Base-by-base conservation (phyloP, 2,797 vertebrate species). In the Trachops cirrhosus region DNA sequence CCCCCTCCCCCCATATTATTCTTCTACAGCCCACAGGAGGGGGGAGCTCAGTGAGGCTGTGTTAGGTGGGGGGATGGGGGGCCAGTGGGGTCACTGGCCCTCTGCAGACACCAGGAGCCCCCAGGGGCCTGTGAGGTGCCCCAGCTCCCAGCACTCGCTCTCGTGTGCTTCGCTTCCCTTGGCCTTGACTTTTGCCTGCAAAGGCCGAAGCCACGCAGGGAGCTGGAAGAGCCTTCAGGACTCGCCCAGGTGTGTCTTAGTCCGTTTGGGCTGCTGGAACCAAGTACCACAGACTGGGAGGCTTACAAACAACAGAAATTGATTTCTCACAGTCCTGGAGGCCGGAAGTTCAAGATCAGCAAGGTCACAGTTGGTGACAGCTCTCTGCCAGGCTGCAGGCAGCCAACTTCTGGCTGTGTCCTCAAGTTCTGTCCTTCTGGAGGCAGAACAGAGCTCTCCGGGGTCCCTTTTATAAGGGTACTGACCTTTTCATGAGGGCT, bases 41-140 rank as follows among this genome's bases (percentile, higher is more conserved):
- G 41, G 15, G 16, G 48, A 21, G 1, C 29, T 67, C 11, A n/a
- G 50, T 7, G 19, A 64, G 48, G 24, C 46, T 77, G 16, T 52
- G 24, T 22, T 50, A n/a, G 64, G 10, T 44, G 24, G 16, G 32
- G 54, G 21, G n/a, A n/a, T 5, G 29, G 44, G 44, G 15, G 22
- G 22, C 15, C 4, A 0, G 24, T 10, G 22, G 26, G 4, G 18
- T 41, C 4, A 9, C 46, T 29, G 32, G 24, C 46, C 48, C 6
- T 78, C 57, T 37, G 29, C 75, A 93, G 54, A 57, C n/a, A 48
- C 39, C 34, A 44, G n/a, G 79, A 41, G 32, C 18, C 41, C 48
- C 44, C 3, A 1, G 52, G 39, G 39, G 62, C 59, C 73, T 9
- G 48, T 46, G 54, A 32, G n/a, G 18, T 21, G 34, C n/a, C 37